phyloP scores from a whole-genome alignment of 2,113 vertebrate genomes.

The Dicerorhinus sumatrensis region DNA sequence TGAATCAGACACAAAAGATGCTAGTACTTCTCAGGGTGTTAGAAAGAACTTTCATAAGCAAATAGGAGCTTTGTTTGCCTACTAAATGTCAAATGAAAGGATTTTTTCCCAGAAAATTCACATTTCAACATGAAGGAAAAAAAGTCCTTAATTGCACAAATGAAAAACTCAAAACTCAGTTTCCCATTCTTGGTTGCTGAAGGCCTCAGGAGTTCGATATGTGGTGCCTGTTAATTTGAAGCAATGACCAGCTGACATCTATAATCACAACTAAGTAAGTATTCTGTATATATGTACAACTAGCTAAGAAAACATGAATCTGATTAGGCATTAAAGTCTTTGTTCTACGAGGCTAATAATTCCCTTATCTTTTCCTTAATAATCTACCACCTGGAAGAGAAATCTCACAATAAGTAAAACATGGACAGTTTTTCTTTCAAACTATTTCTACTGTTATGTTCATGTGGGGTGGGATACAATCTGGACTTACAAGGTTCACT shows the following conservation, averaged over 20 bases:
- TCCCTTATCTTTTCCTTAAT: slow-evolving; percentile 27
- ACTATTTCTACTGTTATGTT: background rate
- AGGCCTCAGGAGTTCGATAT: background rate
- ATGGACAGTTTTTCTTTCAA: background rate
- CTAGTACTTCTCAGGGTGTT: slow-evolving; percentile 47
- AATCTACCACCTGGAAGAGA: background rate
- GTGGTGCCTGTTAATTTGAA: background rate
- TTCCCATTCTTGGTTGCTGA: slow-evolving; percentile 34
- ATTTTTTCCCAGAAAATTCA: background rate
- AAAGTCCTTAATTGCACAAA: background rate
- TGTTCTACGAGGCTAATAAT: background rate
- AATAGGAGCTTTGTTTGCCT: slow-evolving; percentile 29
- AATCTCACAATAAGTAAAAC: slow-evolving; percentile 15
- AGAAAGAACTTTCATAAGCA: slow-evolving; percentile 49
- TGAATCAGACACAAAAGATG: slow-evolving; percentile 46
- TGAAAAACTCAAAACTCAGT: background rate
- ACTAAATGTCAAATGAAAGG: slow-evolving; percentile 40
- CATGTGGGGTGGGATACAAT: background rate
- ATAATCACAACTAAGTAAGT: background rate
- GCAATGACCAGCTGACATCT: background rate
- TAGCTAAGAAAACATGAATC: slow-evolving; percentile 5
- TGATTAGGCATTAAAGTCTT: background rate
- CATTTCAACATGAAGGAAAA: slow-evolving; percentile 16
- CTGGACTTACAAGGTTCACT: slow-evolving; percentile 21
- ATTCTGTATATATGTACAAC: background rate